Conservation (phyloP, 2,113 vertebrate genomes). For the Crypturellus undulatus region DNA sequence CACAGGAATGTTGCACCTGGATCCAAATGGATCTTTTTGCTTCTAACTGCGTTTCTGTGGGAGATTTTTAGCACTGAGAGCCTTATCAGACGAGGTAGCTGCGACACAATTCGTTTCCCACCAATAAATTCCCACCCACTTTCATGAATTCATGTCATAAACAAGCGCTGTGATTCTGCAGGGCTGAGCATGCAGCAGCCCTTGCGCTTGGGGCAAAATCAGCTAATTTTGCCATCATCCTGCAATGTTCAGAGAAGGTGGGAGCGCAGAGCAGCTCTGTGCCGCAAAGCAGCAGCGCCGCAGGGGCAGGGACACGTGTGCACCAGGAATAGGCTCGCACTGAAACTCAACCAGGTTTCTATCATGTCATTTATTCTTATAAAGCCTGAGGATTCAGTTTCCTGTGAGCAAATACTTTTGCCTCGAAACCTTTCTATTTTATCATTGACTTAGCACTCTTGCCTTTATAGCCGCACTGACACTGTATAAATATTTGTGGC, state of each 20-base stretch:
- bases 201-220: background rate
- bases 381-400: constrained; percentile 32
- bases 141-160: background rate
- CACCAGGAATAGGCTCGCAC: background rate
- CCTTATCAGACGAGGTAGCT: background rate
- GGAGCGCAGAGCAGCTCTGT: background rate
- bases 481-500: constrained; percentile 14
- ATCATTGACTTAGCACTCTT: background rate
- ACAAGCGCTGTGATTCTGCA: background rate
- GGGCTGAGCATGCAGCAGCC: background rate
- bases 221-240: background rate
- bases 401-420: background rate
- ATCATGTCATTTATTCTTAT: background rate
- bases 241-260: background rate
- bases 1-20: background rate
- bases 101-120: background rate
- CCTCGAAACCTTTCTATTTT: background rate
- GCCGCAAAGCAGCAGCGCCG: background rate
- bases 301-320: background rate
- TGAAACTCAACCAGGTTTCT: background rate
- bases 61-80: background rate
- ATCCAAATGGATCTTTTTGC: background rate
- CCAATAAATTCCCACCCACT: background rate
- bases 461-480: constrained; percentile 3
- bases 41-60: background rate